A percentile compares a stretch with the other conserved stretches of the same genome.
phyloP scores from a whole-genome alignment of 2,888 invertebrate species.

The Carabus problematicus region DNA sequence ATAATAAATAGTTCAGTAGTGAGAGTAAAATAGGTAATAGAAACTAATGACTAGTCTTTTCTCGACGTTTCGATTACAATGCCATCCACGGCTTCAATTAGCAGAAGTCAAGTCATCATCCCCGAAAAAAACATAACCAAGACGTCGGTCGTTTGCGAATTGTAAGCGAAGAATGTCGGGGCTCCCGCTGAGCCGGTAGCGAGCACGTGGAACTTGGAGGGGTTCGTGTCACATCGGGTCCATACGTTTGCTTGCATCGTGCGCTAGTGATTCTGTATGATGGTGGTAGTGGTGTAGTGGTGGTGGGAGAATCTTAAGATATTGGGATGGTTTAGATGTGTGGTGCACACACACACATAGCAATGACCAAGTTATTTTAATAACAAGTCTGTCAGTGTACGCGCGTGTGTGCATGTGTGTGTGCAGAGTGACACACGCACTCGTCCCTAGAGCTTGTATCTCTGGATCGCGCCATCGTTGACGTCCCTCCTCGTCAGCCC shows the following conservation, averaged over 20 bases:
- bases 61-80: conserved; percentile 52
- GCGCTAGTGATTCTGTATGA: conserved; percentile 22
- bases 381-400: not conserved
- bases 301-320: conserved; percentile 18
- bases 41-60: conserved; percentile 55
- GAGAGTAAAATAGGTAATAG: conserved; percentile 46
- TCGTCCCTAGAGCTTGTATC: not conserved
- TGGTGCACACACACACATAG: not conserved
- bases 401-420: not conserved
- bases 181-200: conserved; percentile 52
- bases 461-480: not conserved
- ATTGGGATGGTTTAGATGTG: not conserved
- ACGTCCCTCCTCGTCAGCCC: not conserved
- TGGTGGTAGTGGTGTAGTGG: not conserved
- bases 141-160: conserved; percentile 95
- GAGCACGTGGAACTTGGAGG: conserved; percentile 42
- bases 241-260: conserved; percentile 40
- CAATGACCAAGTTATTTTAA: conserved; percentile 22
- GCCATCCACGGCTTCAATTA: conserved; percentile 65
- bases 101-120: conserved; percentile 82
- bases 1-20: conserved; percentile 44
- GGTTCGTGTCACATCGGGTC: conserved; percentile 40
- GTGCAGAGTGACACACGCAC: conserved; percentile 17
- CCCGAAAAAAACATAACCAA: conserved; percentile 74
- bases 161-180: conserved; percentile 82